A percentile compares a stretch with the other conserved stretches of the same genome.
phyloP scores from a whole-genome alignment of 1,140 invertebrate species.

The Radopholus similis region DNA sequence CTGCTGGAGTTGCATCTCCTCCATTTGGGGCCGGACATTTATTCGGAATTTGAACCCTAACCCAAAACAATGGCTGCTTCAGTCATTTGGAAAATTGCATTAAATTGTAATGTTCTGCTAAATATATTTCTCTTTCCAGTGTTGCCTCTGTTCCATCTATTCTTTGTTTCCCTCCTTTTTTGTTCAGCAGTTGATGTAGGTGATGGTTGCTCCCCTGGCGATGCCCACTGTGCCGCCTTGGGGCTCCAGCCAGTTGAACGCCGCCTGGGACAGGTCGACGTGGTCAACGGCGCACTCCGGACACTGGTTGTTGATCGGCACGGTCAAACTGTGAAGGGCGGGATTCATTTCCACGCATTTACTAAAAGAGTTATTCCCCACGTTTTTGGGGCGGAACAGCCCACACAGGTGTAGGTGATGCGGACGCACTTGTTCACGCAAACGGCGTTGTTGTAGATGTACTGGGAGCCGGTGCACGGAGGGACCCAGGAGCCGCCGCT shows the following conservation, averaged over 20 bases:
- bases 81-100: too few relatives aligned
- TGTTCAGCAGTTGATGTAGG: too few relatives aligned
- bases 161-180: too few relatives aligned
- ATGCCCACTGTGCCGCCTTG: constrained; percentile 22
- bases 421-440: constrained; percentile 15
- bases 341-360: constrained; percentile 5
- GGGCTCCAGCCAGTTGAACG: constrained; percentile 19
- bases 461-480: constrained; percentile 2
- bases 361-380: background rate
- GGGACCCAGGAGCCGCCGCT: constrained; percentile 2
- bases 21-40: too few relatives aligned
- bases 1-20: too few relatives aligned
- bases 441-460: constrained; percentile 9
- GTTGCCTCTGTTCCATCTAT: too few relatives aligned
- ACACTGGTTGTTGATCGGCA: constrained; percentile 37
- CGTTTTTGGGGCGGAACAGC: constrained; percentile 3
- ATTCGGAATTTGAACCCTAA: too few relatives aligned
- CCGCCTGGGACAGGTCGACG: constrained; percentile 15
- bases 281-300: constrained; percentile 19
- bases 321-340: background rate
- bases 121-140: too few relatives aligned
- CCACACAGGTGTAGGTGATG: constrained; percentile 9
- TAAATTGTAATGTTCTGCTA: too few relatives aligned
- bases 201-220: too few relatives aligned
- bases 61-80: too few relatives aligned